Percentiles rank a stretch among this genome's conserved stretches.
These are phyloP conservation scores for Palaemon carinicauda DNA, from an alignment of 1,140 invertebrate species.

Conservation along the genomic window DNA sequence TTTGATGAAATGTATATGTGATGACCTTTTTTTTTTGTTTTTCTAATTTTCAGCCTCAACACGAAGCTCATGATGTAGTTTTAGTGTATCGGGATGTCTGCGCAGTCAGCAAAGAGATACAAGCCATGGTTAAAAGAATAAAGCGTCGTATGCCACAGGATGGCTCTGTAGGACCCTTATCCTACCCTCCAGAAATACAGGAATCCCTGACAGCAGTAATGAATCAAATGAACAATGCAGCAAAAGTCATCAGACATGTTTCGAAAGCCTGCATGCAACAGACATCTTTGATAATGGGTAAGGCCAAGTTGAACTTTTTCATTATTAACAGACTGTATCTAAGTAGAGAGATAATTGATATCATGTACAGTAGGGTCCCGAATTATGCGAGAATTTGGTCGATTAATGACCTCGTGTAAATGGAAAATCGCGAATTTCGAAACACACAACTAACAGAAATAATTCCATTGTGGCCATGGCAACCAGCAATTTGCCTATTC, in stretches of 20 bases:
- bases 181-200: conserved; percentile 64
- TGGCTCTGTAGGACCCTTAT: conserved; percentile 67
- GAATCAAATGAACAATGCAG: conserved; percentile 36
- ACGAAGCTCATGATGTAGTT: conserved; percentile 74
- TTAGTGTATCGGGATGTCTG: conserved; percentile 80
- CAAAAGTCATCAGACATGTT: conserved; percentile 47
- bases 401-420: no score
- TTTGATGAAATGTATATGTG: no score
- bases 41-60: conserved; percentile 68
- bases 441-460: no score
- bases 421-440: no score
- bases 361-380: no score
- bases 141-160: conserved; percentile 76
- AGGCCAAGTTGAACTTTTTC: no score
- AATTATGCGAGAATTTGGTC: no score
- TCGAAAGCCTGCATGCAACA: conserved; percentile 50
- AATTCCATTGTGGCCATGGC: no score
- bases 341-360: no score
- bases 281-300: conserved; percentile 49
- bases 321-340: no score
- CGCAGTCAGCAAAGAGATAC: conserved; percentile 77
- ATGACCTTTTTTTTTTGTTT: no score
- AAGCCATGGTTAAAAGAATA: conserved; percentile 84
- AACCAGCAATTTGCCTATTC: no score
- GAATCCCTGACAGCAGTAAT: conserved; percentile 36